phyloP scores from a whole-genome alignment of 2,888 invertebrate genomes.

The Pyrrhia umbra region DNA sequence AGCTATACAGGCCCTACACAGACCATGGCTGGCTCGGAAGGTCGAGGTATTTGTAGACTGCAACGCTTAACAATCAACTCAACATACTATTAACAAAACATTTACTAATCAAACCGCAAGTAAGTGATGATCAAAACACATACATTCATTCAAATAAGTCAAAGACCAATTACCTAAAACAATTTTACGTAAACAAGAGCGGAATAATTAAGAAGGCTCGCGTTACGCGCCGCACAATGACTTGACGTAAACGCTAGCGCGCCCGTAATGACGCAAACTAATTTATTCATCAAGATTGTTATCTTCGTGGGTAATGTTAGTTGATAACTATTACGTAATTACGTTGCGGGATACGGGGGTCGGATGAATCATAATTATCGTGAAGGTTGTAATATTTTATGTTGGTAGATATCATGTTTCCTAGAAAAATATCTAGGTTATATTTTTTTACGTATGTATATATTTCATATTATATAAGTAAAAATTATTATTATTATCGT shows the following conservation, averaged over 20 bases:
- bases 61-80: no score
- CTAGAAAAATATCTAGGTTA: neutral
- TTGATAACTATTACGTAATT: conserved; percentile 68
- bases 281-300: conserved; percentile 80
- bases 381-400: conserved; percentile 14
- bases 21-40: no score
- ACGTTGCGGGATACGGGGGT: conserved; percentile 24
- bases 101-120: neutral
- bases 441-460: neutral
- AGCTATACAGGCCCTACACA: no score
- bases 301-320: conserved; percentile 69
- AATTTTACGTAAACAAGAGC: conserved; percentile 60
- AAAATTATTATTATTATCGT: no score
- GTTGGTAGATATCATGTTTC: neutral
- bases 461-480: no score
- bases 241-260: conserved; percentile 59
- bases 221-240: conserved; percentile 59
- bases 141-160: conserved; percentile 36
- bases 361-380: conserved; percentile 19
- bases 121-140: conserved; percentile 21
- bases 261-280: conserved; percentile 74
- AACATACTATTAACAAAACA: conserved; percentile 4
- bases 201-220: conserved; percentile 63
- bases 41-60: no score
- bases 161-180: conserved; percentile 56